Evolutionary conservation across 2,113 vertebrate genomes (phyloP).

Genomic region (Merops nubicus): DNA sequence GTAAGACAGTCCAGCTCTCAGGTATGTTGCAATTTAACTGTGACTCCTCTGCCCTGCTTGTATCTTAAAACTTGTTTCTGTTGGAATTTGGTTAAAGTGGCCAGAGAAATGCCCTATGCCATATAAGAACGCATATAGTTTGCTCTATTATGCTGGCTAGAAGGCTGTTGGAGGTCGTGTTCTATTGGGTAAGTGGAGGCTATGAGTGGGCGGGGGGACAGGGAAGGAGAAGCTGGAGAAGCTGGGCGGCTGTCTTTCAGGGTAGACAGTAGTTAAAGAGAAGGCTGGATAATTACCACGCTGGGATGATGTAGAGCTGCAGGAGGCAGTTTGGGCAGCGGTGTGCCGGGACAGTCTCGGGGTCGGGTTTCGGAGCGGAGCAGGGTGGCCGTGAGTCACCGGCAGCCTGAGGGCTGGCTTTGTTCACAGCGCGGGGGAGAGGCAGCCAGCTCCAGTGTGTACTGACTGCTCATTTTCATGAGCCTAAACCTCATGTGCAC

Average conservation of each 20-base stretch:
- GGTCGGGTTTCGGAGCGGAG: slow-evolving; percentile 73
- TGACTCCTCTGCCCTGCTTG: neutral
- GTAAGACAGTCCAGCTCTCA: accelerated
- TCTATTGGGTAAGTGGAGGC: neutral
- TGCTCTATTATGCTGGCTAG: neutral
- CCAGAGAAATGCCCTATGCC: neutral
- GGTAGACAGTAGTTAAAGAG: neutral
- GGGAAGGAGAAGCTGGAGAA: neutral
- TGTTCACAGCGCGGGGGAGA: slow-evolving; percentile 70
- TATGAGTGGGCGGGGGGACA: neutral
- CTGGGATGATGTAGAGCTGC: neutral
- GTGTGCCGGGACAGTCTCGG: slow-evolving; percentile 57
- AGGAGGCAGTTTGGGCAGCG: slow-evolving; percentile 25
- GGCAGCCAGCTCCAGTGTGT: slow-evolving; percentile 50
- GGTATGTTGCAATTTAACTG: neutral
- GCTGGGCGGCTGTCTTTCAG: neutral
- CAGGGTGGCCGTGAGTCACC: slow-evolving; percentile 67
- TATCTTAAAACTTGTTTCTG: neutral
- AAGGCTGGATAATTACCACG: neutral
- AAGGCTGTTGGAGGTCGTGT: neutral
- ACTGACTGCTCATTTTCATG: slow-evolving; percentile 29
- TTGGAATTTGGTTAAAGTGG: neutral
- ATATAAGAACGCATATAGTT: neutral
- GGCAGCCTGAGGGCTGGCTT: slow-evolving; percentile 73
- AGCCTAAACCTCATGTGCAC: slow-evolving; percentile 3